A percentile compares a stretch with the other conserved stretches of the same genome.
These are phyloP conservation scores for Apostichopus leukothele DNA, from an alignment of 53 echinoderm and acorn worm species.

Conservation along the genomic window DNA sequence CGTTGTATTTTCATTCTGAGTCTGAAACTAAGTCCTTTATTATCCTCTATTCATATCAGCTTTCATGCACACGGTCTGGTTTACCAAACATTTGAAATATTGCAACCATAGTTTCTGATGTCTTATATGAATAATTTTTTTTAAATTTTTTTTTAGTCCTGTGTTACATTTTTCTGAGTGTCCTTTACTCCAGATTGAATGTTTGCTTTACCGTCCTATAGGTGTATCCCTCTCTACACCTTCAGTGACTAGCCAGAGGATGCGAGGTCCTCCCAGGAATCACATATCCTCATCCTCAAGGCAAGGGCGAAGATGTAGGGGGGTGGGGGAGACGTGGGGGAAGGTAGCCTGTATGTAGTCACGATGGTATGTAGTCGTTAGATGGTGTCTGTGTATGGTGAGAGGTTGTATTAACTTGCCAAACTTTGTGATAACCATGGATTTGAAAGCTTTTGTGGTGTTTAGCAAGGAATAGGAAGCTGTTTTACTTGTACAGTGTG, in stretches of 20 bases:
- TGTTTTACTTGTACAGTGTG: slow-evolving; percentile 39
- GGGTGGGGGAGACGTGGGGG: too few relatives aligned
- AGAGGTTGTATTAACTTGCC: background rate
- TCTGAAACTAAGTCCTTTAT: background rate
- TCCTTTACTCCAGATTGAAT: background rate
- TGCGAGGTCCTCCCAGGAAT: too few relatives aligned
- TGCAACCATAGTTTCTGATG: background rate
- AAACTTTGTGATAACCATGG: background rate
- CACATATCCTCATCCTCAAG: too few relatives aligned
- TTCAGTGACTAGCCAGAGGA: too few relatives aligned
- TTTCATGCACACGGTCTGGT: background rate
- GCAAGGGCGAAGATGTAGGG: too few relatives aligned
- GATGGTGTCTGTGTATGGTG: background rate
- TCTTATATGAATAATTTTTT: too few relatives aligned
- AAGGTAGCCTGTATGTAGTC: too few relatives aligned
- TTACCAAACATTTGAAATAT: background rate
- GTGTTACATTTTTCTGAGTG: too few relatives aligned
- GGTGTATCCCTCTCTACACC: background rate
- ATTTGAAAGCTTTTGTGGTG: background rate
- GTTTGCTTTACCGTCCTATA: background rate
- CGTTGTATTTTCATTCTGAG: background rate
- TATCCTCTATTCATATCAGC: background rate
- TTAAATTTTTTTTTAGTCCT: too few relatives aligned
- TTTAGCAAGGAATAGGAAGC: background rate
- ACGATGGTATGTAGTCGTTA: too few relatives aligned